Percentiles rank a stretch among this genome's conserved stretches.
phyloP scores from a whole-genome alignment of 2,888 invertebrate species.

The Agrochola lota region DNA sequence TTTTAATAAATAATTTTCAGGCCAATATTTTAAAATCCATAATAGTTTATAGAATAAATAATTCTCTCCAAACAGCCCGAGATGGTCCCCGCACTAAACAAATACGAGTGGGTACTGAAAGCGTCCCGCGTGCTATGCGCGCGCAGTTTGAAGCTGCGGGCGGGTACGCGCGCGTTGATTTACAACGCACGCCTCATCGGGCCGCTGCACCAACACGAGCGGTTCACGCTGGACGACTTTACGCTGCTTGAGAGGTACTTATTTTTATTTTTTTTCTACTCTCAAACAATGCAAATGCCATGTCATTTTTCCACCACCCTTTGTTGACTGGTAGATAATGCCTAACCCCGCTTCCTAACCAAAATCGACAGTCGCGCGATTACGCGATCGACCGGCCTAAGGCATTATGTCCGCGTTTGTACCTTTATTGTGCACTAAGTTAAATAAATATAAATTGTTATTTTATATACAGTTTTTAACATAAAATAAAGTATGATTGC shows the following conservation, averaged over 20 bases:
- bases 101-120: slow-evolving; percentile 92
- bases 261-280: too few species aligned
- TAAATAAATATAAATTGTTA: neutral
- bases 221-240: slow-evolving; percentile 97
- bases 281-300: neutral
- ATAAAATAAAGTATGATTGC: neutral
- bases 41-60: neutral
- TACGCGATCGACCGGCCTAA: neutral
- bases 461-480: neutral
- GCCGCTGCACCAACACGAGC: slow-evolving; percentile 93
- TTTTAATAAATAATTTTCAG: neutral
- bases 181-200: slow-evolving; percentile 97
- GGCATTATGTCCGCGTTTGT: too few species aligned
- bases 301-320: neutral
- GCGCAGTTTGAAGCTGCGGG: slow-evolving; percentile 92
- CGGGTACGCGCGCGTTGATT: slow-evolving; percentile 93
- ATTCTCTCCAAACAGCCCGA: slow-evolving; percentile 78
- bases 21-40: too few species aligned
- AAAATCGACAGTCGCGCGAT: neutral
- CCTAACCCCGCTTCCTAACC: neutral
- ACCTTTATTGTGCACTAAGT: neutral
- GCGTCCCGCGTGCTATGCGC: slow-evolving; percentile 93
- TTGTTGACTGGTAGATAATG: neutral
- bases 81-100: slow-evolving; percentile 89
- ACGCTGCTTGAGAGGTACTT: slow-evolving; percentile 94